A percentile compares a stretch with the other conserved stretches of the same genome.
Evolutionary conservation across 2,888 invertebrate species (phyloP).

Genomic region (Callinectes sapidus): DNA sequence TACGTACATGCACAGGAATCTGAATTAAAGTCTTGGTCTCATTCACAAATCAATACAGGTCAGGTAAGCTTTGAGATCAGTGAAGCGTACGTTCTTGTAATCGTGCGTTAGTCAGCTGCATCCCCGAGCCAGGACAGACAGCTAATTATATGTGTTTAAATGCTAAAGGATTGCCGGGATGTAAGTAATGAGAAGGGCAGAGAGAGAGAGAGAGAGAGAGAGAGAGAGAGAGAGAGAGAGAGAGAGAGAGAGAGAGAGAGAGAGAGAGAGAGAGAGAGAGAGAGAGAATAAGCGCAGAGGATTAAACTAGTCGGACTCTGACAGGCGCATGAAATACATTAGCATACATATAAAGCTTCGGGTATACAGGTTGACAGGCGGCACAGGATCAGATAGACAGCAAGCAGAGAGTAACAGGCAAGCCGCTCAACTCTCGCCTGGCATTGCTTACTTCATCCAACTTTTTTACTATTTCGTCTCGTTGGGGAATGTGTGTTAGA

Average conservation of each 20-base stretch:
- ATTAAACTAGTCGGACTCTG: not conserved
- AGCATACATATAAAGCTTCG: not conserved
- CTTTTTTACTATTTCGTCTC: not conserved
- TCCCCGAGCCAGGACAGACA: not conserved
- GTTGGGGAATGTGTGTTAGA: not conserved
- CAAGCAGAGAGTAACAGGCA: not conserved
- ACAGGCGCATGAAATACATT: conserved; percentile 10
- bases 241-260: not conserved
- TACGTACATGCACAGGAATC: not conserved
- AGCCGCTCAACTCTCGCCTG: not conserved
- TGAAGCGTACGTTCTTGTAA: not conserved
- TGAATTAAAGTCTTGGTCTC: not conserved
- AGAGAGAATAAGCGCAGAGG: not conserved
- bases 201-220: not conserved
- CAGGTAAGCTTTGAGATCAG: not conserved
- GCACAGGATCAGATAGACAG: not conserved
- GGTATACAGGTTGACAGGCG: not conserved
- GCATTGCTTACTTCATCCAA: not conserved
- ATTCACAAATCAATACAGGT: not conserved
- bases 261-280: not conserved
- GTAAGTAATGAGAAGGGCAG: not conserved
- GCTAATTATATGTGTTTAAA: not conserved
- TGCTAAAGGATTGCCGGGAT: not conserved
- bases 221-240: not conserved
- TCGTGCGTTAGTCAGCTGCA: not conserved